A percentile compares a stretch with the other conserved stretches of the same genome.
phyloP scores from a whole-genome alignment of 2,888 invertebrate species.

The Diogma glabrata region DNA sequence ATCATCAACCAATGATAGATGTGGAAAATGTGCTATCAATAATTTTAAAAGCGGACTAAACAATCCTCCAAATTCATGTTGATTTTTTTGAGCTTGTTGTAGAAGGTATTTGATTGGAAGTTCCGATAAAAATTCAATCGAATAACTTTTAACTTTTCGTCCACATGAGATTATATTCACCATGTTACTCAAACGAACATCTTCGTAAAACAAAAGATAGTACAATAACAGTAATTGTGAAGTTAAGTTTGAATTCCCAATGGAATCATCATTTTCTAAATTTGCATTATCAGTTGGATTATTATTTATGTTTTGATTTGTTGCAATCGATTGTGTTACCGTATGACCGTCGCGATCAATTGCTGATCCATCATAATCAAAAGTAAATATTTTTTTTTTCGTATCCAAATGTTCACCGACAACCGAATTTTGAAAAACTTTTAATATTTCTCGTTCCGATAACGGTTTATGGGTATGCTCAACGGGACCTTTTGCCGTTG shows the following conservation, averaged over 20 bases:
- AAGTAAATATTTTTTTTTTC: conserved; percentile 31
- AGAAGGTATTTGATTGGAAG: conserved; percentile 87
- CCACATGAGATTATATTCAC: conserved; percentile 53
- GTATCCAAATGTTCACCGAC: conserved; percentile 61
- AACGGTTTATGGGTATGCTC: conserved; percentile 88
- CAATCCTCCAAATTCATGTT: conserved; percentile 78
- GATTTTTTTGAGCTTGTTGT: conserved; percentile 85
- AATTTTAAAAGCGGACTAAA: conserved; percentile 82
- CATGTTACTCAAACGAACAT: conserved; percentile 65
- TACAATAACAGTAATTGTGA: conserved; percentile 83
- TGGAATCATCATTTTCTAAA: conserved; percentile 38
- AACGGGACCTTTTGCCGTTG: conserved; percentile 48
- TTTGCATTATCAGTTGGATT: conserved; percentile 40
- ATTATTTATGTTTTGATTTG: conserved; percentile 17
- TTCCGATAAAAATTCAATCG: conserved; percentile 76
- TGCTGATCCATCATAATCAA: conserved; percentile 16
- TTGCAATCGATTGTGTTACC: not conserved
- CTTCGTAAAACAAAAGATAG: conserved; percentile 86
- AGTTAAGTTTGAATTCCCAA: conserved; percentile 50
- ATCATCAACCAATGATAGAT: conserved; percentile 88
- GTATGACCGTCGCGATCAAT: conserved; percentile 4
- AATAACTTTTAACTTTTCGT: conserved; percentile 70
- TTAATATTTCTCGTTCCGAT: conserved; percentile 76
- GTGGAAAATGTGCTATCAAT: conserved; percentile 87
- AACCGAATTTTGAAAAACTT: conserved; percentile 68